Conservation (phyloP, 2,113 vertebrate species). For the Notothenia coriiceps region DNA sequence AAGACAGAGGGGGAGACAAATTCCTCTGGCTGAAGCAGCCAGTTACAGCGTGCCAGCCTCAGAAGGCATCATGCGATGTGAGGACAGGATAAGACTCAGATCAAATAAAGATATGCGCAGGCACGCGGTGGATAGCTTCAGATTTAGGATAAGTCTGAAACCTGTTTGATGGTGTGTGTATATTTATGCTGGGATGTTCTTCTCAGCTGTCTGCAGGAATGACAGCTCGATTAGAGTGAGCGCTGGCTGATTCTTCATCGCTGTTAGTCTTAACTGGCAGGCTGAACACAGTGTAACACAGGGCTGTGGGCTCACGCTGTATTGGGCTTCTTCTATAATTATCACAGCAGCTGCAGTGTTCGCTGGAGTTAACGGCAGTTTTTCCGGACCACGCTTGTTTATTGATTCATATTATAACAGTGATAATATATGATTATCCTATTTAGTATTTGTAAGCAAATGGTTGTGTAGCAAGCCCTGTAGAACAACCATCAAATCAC, state of each 20-base stretch:
- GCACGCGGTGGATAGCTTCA: slow-evolving; percentile 53
- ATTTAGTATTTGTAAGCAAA: neutral
- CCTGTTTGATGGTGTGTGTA: slow-evolving; percentile 65
- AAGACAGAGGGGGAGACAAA: slow-evolving; percentile 35
- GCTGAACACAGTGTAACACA: slow-evolving; percentile 37
- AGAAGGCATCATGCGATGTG: slow-evolving; percentile 52
- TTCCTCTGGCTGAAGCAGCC: slow-evolving; percentile 55
- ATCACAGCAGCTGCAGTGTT: slow-evolving; percentile 22
- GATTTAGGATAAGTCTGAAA: slow-evolving; percentile 64
- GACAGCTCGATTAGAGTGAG: slow-evolving; percentile 69
- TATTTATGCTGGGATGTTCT: slow-evolving; percentile 71
- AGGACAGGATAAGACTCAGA: slow-evolving; percentile 56
- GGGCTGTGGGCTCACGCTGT: slow-evolving; percentile 24
- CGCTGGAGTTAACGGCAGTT: slow-evolving; percentile 5
- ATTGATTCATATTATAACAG: neutral
- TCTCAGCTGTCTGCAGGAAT: slow-evolving; percentile 64
- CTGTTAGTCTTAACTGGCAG: slow-evolving; percentile 58
- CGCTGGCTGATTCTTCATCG: slow-evolving; percentile 43
- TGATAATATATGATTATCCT: neutral
- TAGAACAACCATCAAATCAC: too few relatives aligned
- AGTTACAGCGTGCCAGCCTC: slow-evolving; percentile 57
- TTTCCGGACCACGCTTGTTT: neutral
- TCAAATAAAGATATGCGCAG: slow-evolving; percentile 63
- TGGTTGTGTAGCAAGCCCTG: too few relatives aligned
- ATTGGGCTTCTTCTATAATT: slow-evolving; percentile 37